Conservation (phyloP, 2,113 vertebrate species). For the Xerus inauris region DNA sequence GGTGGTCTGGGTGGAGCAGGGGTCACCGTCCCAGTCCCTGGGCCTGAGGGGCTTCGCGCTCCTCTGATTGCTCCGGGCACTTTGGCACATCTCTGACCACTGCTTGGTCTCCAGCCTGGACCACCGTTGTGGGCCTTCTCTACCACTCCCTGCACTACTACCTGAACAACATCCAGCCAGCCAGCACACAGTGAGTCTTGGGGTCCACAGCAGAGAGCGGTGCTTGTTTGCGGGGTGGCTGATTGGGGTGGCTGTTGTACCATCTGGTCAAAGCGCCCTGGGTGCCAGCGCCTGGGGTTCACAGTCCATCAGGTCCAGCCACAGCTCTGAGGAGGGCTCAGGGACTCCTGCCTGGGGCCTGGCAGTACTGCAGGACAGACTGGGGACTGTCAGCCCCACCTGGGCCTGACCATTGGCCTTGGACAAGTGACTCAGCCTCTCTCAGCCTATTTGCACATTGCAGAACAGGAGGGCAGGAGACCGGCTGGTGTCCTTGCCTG, state of each 20-base stretch:
- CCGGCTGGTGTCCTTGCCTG: fast-evolving
- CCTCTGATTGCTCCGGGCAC: fast-evolving
- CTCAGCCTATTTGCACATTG: neutral
- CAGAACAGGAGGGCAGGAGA: neutral
- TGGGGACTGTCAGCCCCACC: fast-evolving
- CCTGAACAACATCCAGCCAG: slow-evolving; percentile 90
- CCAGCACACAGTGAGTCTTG: slow-evolving; percentile 90
- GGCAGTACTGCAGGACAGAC: neutral
- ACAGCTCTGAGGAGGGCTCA: too few species aligned
- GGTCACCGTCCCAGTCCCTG: too few species aligned
- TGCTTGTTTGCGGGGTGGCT: fast-evolving
- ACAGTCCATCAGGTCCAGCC: too few species aligned
- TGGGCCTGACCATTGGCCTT: too few species aligned
- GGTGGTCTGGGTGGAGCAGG: too few species aligned
- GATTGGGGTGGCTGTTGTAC: fast-evolving
- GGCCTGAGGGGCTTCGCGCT: neutral
- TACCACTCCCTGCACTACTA: slow-evolving; percentile 94
- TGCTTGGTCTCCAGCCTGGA: slow-evolving; percentile 88
- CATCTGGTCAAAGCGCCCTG: too few species aligned
- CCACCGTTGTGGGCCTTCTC: slow-evolving; percentile 94
- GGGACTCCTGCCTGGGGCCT: too few species aligned
- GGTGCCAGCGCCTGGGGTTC: too few species aligned
- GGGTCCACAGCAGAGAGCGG: neutral
- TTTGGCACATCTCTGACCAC: neutral
- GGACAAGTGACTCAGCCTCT: too few species aligned